Evolutionary conservation across 2,888 invertebrate genomes (phyloP).

Genomic region (Malthinus flaveolus): DNA sequence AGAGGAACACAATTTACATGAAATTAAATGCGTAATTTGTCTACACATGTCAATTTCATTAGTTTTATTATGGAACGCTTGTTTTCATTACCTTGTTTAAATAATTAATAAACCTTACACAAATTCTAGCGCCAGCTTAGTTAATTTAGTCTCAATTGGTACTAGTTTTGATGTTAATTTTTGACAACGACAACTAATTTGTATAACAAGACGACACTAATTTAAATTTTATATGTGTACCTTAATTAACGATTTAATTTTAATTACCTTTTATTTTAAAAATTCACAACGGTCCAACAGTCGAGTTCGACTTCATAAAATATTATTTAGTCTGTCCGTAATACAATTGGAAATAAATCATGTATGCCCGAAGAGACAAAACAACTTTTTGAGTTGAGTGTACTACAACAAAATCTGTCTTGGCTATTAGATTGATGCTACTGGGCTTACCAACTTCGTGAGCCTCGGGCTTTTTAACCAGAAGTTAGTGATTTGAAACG

Average conservation of each 20-base stretch:
- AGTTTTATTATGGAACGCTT: conserved; percentile 32
- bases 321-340: conserved; percentile 36
- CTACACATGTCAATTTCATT: conserved; percentile 36
- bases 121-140: conserved; percentile 5
- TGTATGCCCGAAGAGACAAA: conserved; percentile 38
- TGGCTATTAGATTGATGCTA: conserved; percentile 49
- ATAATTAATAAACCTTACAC: conserved; percentile 9
- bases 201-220: not conserved
- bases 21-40: conserved; percentile 37
- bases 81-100: conserved; percentile 25
- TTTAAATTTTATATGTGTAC: not conserved
- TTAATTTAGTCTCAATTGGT: not conserved
- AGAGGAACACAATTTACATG: conserved; percentile 34
- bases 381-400: conserved; percentile 43
- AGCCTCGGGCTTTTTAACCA: conserved; percentile 31
- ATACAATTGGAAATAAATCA: conserved; percentile 43
- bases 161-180: conserved; percentile 3
- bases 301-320: too few relatives aligned
- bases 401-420: conserved; percentile 48
- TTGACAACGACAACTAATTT: not conserved
- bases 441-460: conserved; percentile 42
- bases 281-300: conserved; percentile 24
- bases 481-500: conserved; percentile 12
- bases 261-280: not conserved
- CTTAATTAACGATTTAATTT: not conserved